Evolutionary conservation across 2,797 vertebrate species (phyloP).

Genomic region (Euphonia xanthogaster): DNA sequence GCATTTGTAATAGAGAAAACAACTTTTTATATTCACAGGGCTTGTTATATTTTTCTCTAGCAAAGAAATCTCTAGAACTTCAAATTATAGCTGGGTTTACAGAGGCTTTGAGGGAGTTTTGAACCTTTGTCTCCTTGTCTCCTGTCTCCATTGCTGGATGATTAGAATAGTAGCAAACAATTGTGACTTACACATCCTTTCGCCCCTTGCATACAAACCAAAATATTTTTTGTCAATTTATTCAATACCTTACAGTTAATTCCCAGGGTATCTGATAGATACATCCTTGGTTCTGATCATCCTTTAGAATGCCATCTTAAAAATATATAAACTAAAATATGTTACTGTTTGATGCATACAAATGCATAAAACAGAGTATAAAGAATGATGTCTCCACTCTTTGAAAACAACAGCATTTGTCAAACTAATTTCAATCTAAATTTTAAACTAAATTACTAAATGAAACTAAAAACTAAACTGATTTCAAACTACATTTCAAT

Average conservation of each 20-base stretch:
- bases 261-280: neutral
- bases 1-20: neutral
- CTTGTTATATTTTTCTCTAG: neutral
- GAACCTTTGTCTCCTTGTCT: neutral
- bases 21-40: neutral
- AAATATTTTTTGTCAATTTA: slow-evolving; percentile 7
- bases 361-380: neutral
- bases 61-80: neutral
- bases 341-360: neutral
- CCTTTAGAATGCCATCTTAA: neutral
- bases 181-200: neutral
- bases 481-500: neutral
- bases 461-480: neutral
- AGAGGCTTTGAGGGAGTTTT: neutral
- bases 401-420: neutral
- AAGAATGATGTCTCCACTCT: neutral
- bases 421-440: neutral
- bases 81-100: neutral
- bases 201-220: neutral
- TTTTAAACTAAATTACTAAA: neutral
- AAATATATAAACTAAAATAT: neutral
- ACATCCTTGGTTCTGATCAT: neutral
- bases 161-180: slow-evolving; percentile 29
- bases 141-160: neutral
- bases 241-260: neutral